Evolutionary conservation across 2,888 invertebrate species (phyloP).

Genomic region (Gonocerus acuteangulatus): DNA sequence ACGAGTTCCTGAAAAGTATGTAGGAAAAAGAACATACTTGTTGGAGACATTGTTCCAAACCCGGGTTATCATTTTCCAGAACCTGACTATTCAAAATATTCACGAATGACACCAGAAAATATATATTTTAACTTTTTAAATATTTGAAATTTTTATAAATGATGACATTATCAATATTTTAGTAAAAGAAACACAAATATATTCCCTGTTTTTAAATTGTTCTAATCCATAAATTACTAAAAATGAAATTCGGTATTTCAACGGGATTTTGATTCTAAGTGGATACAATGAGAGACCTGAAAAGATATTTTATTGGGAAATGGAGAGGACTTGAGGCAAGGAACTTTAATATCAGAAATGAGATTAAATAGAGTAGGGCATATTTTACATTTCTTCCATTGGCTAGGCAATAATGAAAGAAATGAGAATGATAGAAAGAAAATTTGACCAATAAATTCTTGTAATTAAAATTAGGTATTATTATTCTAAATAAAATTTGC

Average conservation of each 20-base stretch:
- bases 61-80: not conserved
- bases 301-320: too few species aligned
- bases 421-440: too few species aligned
- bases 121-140: too few species aligned
- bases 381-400: too few species aligned
- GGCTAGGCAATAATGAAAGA: too few species aligned
- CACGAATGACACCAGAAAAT: not conserved
- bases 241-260: not conserved
- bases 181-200: not conserved
- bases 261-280: not conserved
- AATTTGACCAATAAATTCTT: too few species aligned
- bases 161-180: not conserved
- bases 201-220: not conserved
- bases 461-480: too few species aligned
- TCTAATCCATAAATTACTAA: not conserved
- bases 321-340: too few species aligned
- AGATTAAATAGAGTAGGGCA: too few species aligned
- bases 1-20: not conserved
- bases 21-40: not conserved
- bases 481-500: too few species aligned
- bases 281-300: too few species aligned
- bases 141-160: not conserved
- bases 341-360: too few species aligned
- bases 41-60: not conserved
- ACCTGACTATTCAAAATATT: not conserved